These are phyloP conservation scores for Poeciliopsis paucimaculata DNA, from an alignment of 2,797 vertebrate genomes.

Conservation along the genomic window DNA sequence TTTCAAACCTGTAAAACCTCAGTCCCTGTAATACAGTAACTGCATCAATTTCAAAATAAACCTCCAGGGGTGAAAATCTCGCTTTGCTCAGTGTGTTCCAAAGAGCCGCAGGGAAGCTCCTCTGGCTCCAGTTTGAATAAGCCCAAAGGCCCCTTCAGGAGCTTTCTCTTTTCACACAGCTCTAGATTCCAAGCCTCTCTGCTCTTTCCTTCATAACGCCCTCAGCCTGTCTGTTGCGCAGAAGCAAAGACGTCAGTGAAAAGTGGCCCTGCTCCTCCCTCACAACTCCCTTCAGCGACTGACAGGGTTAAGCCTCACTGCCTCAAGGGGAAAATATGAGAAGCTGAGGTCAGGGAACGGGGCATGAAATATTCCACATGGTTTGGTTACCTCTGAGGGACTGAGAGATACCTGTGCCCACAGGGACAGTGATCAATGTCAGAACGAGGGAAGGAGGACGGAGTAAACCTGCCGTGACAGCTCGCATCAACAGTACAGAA, in stretches of 20 bases:
- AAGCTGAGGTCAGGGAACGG: constrained; percentile 51
- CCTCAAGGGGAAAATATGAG: constrained; percentile 72
- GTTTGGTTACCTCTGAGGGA: constrained; percentile 67
- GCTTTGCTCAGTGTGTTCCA: constrained; percentile 1
- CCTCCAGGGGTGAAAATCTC: background rate
- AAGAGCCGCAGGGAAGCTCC: constrained; percentile 2
- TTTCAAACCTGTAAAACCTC: constrained; percentile 25
- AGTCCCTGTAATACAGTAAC: constrained; percentile 13
- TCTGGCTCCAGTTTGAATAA: constrained; percentile 31
- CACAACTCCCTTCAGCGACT: constrained; percentile 52
- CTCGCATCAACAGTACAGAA: constrained; percentile 46
- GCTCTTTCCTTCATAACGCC: constrained; percentile 24
- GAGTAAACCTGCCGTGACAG: constrained; percentile 57
- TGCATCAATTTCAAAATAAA: constrained; percentile 24
- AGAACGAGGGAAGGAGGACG: constrained; percentile 29
- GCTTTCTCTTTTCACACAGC: constrained; percentile 44
- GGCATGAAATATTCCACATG: constrained; percentile 64
- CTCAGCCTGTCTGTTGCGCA: constrained; percentile 31
- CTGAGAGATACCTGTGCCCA: constrained; percentile 51
- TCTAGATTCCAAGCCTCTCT: constrained; percentile 24
- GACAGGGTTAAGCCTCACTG: constrained; percentile 61
- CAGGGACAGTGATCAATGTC: constrained; percentile 63
- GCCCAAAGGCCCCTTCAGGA: constrained; percentile 50
- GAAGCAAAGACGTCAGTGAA: constrained; percentile 48
- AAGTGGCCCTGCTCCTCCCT: constrained; percentile 57